Conservation (phyloP, 2,797 vertebrate genomes). For the Hyperoplus lanceolatus region DNA sequence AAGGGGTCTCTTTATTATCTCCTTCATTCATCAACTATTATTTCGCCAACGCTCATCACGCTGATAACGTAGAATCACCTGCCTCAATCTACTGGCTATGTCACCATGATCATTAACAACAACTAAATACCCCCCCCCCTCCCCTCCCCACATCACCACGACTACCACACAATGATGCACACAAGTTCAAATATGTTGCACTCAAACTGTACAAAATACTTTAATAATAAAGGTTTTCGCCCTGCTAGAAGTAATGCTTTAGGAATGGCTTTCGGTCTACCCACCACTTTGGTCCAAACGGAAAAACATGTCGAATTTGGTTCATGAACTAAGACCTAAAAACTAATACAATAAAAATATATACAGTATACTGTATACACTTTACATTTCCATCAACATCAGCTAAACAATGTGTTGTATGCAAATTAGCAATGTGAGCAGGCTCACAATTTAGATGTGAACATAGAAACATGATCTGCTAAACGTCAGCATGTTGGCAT, state of each 20-base stretch:
- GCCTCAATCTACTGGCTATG: constrained; percentile 4
- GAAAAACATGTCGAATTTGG: not conserved
- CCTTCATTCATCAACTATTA: constrained; percentile 49
- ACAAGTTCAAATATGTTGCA: not conserved
- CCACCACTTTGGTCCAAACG: not conserved
- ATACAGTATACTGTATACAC: too few relatives aligned
- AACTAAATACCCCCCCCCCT: not conserved
- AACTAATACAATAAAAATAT: not conserved
- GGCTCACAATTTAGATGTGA: not conserved
- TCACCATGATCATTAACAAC: not conserved
- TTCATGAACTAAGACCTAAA: not conserved
- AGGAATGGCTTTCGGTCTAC: not conserved
- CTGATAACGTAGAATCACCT: constrained; percentile 20
- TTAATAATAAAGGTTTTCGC: not conserved
- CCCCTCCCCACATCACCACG: too few relatives aligned
- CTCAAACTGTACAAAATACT: not conserved
- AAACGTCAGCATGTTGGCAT: not conserved
- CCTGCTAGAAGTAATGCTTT: not conserved
- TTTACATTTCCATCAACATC: not conserved
- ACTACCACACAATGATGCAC: not conserved
- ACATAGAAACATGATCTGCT: not conserved
- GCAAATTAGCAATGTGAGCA: not conserved
- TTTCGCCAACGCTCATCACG: constrained; percentile 29
- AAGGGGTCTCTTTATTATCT: constrained; percentile 52
- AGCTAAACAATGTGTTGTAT: not conserved